Evolutionary conservation across 2,797 vertebrate species (phyloP).

Genomic region (Yasuhikotakia modesta): DNA sequence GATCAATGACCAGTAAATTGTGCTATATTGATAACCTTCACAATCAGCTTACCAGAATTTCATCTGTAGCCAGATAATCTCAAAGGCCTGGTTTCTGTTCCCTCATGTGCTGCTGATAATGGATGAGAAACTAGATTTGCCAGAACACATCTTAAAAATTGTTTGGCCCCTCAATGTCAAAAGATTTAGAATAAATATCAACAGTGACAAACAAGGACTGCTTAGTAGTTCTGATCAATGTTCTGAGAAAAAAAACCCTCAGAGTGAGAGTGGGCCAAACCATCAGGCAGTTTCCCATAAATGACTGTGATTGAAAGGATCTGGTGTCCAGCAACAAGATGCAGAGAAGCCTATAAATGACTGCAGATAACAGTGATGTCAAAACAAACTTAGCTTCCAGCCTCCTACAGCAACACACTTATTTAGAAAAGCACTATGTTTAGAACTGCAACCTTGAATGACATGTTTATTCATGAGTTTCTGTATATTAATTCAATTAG

Average conservation of each 20-base stretch:
- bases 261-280: conserved; percentile 13
- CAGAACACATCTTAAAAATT: neutral
- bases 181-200: conserved; percentile 20
- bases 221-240: conserved; percentile 36
- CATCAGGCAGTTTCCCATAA: conserved; percentile 32
- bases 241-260: conserved; percentile 30
- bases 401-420: conserved; percentile 6
- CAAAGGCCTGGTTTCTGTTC: neutral
- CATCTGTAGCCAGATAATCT: neutral
- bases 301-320: conserved; percentile 52
- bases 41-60: conserved; percentile 2
- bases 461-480: conserved; percentile 9
- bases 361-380: conserved; percentile 50
- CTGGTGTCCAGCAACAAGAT: conserved; percentile 33
- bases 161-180: conserved; percentile 5
- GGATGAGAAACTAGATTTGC: conserved; percentile 4
- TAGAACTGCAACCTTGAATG: neutral
- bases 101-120: neutral
- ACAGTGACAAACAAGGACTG: conserved; percentile 15
- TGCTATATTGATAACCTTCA: conserved; percentile 14
- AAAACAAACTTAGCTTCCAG: conserved; percentile 17
- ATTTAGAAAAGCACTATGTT: conserved; percentile 4
- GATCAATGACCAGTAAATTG: conserved; percentile 18
- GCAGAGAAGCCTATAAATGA: conserved; percentile 45
- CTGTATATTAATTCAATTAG: neutral